These are phyloP conservation scores for Bellardia bayeri DNA, from an alignment of 2,888 invertebrate species.

Conservation along the genomic window DNA sequence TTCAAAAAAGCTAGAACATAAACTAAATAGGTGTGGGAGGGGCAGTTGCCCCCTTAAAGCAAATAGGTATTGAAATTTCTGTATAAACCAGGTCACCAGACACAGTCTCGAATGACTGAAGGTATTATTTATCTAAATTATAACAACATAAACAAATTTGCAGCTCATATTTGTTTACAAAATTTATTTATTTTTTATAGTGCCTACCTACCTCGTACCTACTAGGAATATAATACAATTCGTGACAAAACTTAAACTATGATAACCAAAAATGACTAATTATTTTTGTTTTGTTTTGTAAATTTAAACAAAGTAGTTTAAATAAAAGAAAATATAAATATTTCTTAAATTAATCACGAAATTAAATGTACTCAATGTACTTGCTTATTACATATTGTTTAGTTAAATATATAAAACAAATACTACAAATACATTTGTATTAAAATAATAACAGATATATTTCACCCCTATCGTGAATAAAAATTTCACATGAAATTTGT, in stretches of 20 bases:
- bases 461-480: too few species aligned
- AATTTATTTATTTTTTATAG: too few species aligned
- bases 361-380: too few species aligned
- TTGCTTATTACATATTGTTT: too few species aligned
- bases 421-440: too few species aligned
- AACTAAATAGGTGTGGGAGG: background rate
- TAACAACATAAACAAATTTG: constrained; percentile 11
- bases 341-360: background rate
- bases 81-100: constrained; percentile 60
- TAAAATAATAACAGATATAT: too few species aligned
- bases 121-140: constrained; percentile 15
- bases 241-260: background rate
- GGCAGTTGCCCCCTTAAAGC: background rate
- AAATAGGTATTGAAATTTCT: constrained; percentile 29
- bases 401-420: too few species aligned
- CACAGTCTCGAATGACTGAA: background rate
- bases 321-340: constrained; percentile 9
- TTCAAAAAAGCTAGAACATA: background rate
- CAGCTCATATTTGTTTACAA: constrained; percentile 2
- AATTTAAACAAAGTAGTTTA: constrained; percentile 7
- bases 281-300: background rate
- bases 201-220: too few species aligned
- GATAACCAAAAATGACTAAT: background rate
- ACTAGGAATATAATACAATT: background rate
- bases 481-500: too few species aligned